Evolutionary conservation across 2,797 vertebrate species (phyloP).

Genomic region (Mus caroli): DNA sequence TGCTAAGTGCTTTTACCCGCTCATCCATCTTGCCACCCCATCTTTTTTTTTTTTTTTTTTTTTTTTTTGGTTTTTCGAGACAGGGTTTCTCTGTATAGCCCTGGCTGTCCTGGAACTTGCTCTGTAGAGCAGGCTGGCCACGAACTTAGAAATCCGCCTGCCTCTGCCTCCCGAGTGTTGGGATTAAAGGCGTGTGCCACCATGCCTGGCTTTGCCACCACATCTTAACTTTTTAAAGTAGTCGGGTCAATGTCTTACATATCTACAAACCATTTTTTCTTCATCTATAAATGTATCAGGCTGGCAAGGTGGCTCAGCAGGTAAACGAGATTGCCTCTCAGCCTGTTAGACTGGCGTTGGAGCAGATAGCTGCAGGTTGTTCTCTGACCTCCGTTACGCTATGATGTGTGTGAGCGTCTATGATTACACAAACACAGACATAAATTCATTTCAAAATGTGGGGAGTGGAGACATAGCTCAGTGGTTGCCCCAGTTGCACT

Average conservation of each 20-base stretch:
- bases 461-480: neutral
- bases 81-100: too few relatives aligned
- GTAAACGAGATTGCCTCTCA: too few relatives aligned
- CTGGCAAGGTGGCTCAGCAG: neutral
- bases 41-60: neutral
- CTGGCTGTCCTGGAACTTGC: too few relatives aligned
- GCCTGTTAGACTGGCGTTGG: too few relatives aligned
- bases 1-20: neutral
- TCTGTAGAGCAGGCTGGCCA: too few relatives aligned
- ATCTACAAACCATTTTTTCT: neutral
- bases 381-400: neutral
- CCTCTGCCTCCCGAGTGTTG: too few relatives aligned
- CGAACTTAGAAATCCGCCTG: too few relatives aligned
- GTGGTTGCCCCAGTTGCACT: neutral
- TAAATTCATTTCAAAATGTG: neutral
- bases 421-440: too few relatives aligned
- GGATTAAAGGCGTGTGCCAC: too few relatives aligned
- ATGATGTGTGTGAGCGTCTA: neutral
- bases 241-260: accelerated
- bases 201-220: neutral
- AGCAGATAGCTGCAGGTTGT: too few relatives aligned
- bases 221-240: neutral
- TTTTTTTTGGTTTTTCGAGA: too few relatives aligned
- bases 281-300: neutral
- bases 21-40: neutral